Base-by-base conservation (phyloP, 2,888 invertebrate genomes). In the Zele albiditarsus region DNA sequence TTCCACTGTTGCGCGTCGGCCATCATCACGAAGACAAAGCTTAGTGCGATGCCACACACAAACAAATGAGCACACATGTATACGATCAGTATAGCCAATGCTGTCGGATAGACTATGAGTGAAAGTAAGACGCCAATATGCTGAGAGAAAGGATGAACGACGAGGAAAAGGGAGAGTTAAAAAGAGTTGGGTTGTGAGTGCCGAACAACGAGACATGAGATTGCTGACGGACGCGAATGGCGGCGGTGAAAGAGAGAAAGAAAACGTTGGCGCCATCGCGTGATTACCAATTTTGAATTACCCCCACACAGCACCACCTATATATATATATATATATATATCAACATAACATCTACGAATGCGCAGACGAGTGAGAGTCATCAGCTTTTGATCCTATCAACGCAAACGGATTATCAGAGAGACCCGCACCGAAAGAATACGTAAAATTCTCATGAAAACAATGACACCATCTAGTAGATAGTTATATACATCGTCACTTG, bases 281-380 rank as follows among this genome's bases (percentile, higher is more conserved):
- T 88, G 88, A 89, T 89, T 89, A 89, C 87, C 89, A 89, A 89
- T 89, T 89, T 89, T 84, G 87, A 89, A 88, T 89, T 89, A 86
- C 75, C 79, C 79, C 79, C 63, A 20, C 53, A 53, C 53, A 53
- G 12, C 38, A 38, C 38, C n/a, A 20, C 53, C n/a, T 20, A 53
- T 20, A 53, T 3, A 23, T 6, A n/a, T 8, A 46, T 4, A 20
- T 16, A 5, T 16, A 46, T n/a, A n/a, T 5, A 46, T 3, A n/a
- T n/a, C 46, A 1, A 16, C 46, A 46, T 14, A 31, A 31, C 53
- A 53, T 20, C 2, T 20, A 23, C 23, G 20, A 53, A 53, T 20
- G 53, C 20, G 53, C 53, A 53, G 0, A 20, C 53, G 20, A 53
- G 2, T 8, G 20, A 23, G 23, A 53, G 46, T n/a, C 53, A 53